Conservation (phyloP, 2,113 vertebrate genomes). For the Dasypus novemcinctus region DNA sequence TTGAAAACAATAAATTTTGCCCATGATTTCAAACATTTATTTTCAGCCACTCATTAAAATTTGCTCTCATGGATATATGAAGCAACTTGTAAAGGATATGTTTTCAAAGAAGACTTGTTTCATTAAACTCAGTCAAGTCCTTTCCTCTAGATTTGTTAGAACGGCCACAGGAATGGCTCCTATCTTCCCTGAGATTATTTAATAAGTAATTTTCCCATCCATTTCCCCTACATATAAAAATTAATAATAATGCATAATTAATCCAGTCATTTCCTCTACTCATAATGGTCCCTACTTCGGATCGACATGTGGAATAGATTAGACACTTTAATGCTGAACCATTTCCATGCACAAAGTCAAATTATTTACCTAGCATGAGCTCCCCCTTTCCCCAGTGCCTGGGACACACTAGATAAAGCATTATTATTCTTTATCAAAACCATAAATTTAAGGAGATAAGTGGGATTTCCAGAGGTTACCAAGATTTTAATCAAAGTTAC, state of each 20-base stretch:
- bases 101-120: conserved; percentile 13
- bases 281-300: not conserved
- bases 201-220: conserved; percentile 27
- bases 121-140: not conserved
- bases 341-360: not conserved
- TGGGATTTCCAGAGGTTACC: not conserved
- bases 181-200: not conserved
- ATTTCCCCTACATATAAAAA: not conserved
- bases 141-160: not conserved
- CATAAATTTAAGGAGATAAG: conserved; percentile 38
- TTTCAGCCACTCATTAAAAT: conserved; percentile 36
- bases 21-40: conserved; percentile 11
- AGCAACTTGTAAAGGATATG: not conserved
- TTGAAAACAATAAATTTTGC: conserved; percentile 42
- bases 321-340: not conserved
- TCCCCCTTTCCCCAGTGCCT: not conserved
- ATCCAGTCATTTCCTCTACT: not conserved
- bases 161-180: not conserved
- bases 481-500: not conserved
- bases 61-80: not conserved
- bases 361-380: not conserved
- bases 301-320: not conserved
- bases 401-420: not conserved
- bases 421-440: not conserved
- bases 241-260: conserved; percentile 30